phyloP scores from a whole-genome alignment of 1,140 invertebrate species.

The Hycleus cichorii region DNA sequence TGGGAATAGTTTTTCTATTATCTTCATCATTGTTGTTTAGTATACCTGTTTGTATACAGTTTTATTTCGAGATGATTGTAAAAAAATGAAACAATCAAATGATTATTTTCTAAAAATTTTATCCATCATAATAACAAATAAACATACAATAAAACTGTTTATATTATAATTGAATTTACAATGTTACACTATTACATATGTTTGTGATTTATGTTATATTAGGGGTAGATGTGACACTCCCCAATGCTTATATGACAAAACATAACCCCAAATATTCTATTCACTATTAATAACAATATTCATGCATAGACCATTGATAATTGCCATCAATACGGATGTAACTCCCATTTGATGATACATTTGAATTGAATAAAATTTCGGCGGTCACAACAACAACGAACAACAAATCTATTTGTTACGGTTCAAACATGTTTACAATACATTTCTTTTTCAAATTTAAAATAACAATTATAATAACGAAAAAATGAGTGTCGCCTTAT shows the following conservation, averaged over 20 bases:
- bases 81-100: no score
- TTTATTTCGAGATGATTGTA: constrained; percentile 3
- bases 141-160: no score
- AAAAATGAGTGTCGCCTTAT: no score
- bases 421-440: constrained; percentile 7
- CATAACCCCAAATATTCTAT: constrained; percentile 9
- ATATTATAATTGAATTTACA: constrained; percentile 8
- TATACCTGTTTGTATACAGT: constrained; percentile 12
- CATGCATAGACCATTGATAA: constrained; percentile 15
- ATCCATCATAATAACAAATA: no score
- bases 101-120: no score
- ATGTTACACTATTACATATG: constrained; percentile 9
- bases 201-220: constrained; percentile 8
- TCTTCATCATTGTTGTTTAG: constrained; percentile 14
- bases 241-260: constrained; percentile 12
- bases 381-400: constrained; percentile 2
- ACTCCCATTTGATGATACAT: constrained; percentile 15
- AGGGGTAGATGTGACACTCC: constrained; percentile 9
- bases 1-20: constrained; percentile 15
- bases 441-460: neutral
- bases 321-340: constrained; percentile 9
- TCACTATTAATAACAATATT: constrained; percentile 13
- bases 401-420: constrained; percentile 10
- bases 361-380: neutral
- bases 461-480: no score